Base-by-base conservation (phyloP, 2,888 invertebrate species). In the Erebia palarica region DNA sequence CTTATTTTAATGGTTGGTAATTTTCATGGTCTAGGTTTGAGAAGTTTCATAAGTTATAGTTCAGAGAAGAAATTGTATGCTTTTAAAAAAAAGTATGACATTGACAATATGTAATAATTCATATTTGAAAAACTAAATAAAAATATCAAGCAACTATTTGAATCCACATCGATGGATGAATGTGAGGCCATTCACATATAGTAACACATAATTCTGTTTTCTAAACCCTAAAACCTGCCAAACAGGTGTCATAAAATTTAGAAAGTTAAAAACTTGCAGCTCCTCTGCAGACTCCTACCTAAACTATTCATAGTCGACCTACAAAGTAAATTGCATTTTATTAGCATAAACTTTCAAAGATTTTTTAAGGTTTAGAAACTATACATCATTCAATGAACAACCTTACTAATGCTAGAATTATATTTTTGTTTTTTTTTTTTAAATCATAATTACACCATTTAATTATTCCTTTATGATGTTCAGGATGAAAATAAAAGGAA, bases 241-340 rank as follows among this genome's bases (percentile, higher is more conserved):
- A 87, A 86, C 87, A 82, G 84, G 85, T 86, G 86, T 79, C 81
- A 87, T 87, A 87, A 87, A 86, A 91, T 88, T 91, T 92, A 91
- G 91, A 92, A 92, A 92, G 91, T 91, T 83, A 82, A 79, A 87
- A 86, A 87, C 85, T 85, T 88, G 88, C 86, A 89, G 79, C 82
- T 88, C 82, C 86, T 89, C 82, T 87, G 84, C 84, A 86, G 85
- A 87, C 89, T 87, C 84, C 87, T 79, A 79, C 79, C 78, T 80
- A 81, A 81, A 79, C 81, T 82, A 80, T 80, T 82, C 79, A 79
- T 80, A 90, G 88, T 86, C 86, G 88, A 92, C 90, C 92, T 87
- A 91, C 88, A 85, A 87, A 90, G 86, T 82, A 88, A 88, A 91
- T 88, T 92, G 91, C 89, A 91, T 91, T 90, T 88, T 89, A 91